A percentile compares a stretch with the other conserved stretches of the same genome.
Conservation (phyloP, 64 coral and sea anemone genomes). For the Pocillopora damicornis region DNA sequence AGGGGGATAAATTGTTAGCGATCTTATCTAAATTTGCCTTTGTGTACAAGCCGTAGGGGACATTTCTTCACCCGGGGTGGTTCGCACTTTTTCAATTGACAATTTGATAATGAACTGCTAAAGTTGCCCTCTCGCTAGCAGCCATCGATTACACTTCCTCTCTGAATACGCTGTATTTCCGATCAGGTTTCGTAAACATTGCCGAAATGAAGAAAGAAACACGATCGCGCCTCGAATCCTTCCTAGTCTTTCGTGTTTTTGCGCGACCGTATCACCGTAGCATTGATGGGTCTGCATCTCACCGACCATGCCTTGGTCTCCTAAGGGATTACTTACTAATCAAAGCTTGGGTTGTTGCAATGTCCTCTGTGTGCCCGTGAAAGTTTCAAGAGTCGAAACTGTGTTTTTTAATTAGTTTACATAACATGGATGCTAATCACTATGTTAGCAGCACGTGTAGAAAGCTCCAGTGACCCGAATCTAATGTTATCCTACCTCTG, state of each 20-base stretch:
- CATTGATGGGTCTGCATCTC: background rate
- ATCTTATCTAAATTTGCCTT: slow-evolving; percentile 73
- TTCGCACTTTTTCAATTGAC: slow-evolving; percentile 53
- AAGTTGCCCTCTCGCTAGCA: slow-evolving; percentile 40
- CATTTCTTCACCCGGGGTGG: slow-evolving; percentile 63
- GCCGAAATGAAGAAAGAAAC: background rate
- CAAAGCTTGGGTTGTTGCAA: slow-evolving; percentile 20
- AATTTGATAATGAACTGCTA: slow-evolving; percentile 71
- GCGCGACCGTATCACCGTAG: background rate
- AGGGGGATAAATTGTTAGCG: slow-evolving; percentile 53
- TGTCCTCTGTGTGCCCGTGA: slow-evolving; percentile 2
- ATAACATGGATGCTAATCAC: slow-evolving; percentile 76
- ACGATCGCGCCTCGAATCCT: background rate
- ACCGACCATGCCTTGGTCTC: background rate
- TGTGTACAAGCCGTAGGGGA: slow-evolving; percentile 61
- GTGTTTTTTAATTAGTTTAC: slow-evolving; percentile 84
- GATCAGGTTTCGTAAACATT: slow-evolving; percentile 75
- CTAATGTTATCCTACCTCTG: slow-evolving; percentile 13
- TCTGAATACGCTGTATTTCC: slow-evolving; percentile 77
- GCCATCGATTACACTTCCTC: slow-evolving; percentile 63
- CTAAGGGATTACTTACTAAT: slow-evolving; percentile 10
- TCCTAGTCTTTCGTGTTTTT: background rate
- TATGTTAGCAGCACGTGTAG: slow-evolving; percentile 59
- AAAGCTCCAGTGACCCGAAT: slow-evolving; percentile 37
- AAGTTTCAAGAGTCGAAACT: slow-evolving; percentile 41